These are phyloP conservation scores for Morone chrysops DNA, from an alignment of 2,113 vertebrate species.

Conservation along the genomic window DNA sequence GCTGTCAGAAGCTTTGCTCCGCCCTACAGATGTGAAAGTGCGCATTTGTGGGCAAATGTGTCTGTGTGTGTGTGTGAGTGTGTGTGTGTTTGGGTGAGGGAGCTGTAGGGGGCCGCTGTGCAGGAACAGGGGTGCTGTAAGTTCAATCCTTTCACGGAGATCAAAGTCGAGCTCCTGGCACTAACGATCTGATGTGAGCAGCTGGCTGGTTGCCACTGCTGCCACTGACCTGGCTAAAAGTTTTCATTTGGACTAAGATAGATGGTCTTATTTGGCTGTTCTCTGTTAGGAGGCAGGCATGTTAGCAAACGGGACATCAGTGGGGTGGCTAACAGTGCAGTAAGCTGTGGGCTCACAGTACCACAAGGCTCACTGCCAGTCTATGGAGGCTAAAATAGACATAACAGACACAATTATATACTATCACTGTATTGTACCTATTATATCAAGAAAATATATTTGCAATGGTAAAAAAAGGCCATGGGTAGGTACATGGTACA, in stretches of 20 bases:
- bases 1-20: slow-evolving; percentile 49
- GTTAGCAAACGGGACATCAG: slow-evolving; percentile 54
- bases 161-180: slow-evolving; percentile 65
- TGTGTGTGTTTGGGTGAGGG: slow-evolving; percentile 22
- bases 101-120: slow-evolving; percentile 32
- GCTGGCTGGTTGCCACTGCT: slow-evolving; percentile 38
- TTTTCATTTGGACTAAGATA: slow-evolving; percentile 61
- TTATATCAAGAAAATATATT: neutral
- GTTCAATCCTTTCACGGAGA: slow-evolving; percentile 64
- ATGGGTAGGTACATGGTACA: too few species aligned
- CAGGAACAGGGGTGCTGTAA: slow-evolving; percentile 41
- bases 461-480: neutral
- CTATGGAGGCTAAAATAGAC: neutral
- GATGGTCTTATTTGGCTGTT: slow-evolving; percentile 61
- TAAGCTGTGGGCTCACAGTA: slow-evolving; percentile 17
- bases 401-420: neutral
- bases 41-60: too few species aligned
- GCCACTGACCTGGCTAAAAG: slow-evolving; percentile 59
- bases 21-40: slow-evolving; percentile 62
- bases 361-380: slow-evolving; percentile 12
- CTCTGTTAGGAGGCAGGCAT: slow-evolving; percentile 26
- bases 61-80: neutral
- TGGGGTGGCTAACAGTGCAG: slow-evolving; percentile 19
- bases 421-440: too few species aligned
- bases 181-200: slow-evolving; percentile 45